Percentiles rank a stretch among this genome's conserved stretches.
These are phyloP conservation scores for Blastobasis lacticolella DNA, from an alignment of 2,888 invertebrate species.

Conservation along the genomic window DNA sequence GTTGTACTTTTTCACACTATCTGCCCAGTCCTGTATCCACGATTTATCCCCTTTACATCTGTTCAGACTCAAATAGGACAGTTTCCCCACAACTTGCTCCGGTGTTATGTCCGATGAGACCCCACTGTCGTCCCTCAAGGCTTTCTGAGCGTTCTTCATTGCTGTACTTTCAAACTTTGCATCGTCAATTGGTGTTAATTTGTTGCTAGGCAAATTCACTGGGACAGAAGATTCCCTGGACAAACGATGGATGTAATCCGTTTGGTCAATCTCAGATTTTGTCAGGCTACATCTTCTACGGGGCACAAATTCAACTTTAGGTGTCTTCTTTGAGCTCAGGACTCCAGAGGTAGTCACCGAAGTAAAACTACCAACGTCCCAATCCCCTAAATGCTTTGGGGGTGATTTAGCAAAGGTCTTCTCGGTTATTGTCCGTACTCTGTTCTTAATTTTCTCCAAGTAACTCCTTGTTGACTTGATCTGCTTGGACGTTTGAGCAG, in stretches of 20 bases:
- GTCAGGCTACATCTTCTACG: conserved; percentile 75
- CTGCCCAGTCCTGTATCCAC: conserved; percentile 80
- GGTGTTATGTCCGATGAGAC: conserved; percentile 38
- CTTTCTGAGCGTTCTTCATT: conserved; percentile 52
- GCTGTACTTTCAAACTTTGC: conserved; percentile 58
- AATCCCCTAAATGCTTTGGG: conserved; percentile 45
- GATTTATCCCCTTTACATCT: conserved; percentile 68
- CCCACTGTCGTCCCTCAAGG: conserved; percentile 41
- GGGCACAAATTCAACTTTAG: conserved; percentile 39
- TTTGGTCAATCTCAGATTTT: conserved; percentile 81
- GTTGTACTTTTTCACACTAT: conserved; percentile 73
- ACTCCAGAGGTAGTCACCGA: conserved; percentile 84
- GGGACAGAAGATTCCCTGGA: conserved; percentile 62
- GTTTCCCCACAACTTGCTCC: conserved; percentile 52
- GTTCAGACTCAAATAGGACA: conserved; percentile 64
- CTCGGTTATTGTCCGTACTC: conserved; percentile 71
- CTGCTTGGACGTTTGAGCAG: conserved; percentile 63
- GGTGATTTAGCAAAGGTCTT: conserved; percentile 72
- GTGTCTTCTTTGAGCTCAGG: conserved; percentile 67
- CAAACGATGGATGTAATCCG: conserved; percentile 70
- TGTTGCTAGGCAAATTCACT: conserved; percentile 51
- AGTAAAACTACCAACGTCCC: conserved; percentile 78
- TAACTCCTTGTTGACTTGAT: conserved; percentile 72
- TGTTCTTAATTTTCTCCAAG: conserved; percentile 76
- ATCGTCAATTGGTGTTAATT: conserved; percentile 32